Percentiles rank a stretch among this genome's conserved stretches.
Conservation (phyloP, 2,797 vertebrate genomes). For the Rhinophrynus dorsalis region DNA sequence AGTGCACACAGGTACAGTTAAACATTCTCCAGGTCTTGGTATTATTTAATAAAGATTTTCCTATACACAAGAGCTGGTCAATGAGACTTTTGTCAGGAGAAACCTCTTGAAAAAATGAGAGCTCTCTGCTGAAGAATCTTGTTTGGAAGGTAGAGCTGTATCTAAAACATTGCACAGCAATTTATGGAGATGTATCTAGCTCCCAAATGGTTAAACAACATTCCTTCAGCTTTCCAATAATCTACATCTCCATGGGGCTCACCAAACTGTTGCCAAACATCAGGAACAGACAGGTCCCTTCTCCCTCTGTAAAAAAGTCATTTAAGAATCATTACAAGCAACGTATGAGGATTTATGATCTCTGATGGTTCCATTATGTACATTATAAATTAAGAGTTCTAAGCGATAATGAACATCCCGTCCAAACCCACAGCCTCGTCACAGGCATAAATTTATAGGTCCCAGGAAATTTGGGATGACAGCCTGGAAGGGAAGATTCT, state of each 20-base stretch:
- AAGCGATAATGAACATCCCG: conserved; percentile 32
- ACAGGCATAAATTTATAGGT: conserved; percentile 3
- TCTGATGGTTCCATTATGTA: conserved; percentile 13
- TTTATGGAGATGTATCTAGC: no score
- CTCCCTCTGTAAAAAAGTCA: conserved; percentile 18
- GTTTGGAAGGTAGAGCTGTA: no score
- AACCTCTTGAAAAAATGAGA: no score
- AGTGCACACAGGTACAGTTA: no score
- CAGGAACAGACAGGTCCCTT: conserved; percentile 25
- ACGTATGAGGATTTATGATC: conserved; percentile 15
- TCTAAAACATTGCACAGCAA: no score
- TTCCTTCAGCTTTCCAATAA: neutral
- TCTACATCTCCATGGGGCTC: neutral
- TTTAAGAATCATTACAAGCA: conserved; percentile 35
- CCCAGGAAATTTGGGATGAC: conserved; percentile 1
- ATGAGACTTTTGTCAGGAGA: no score
- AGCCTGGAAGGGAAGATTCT: neutral
- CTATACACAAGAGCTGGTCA: no score
- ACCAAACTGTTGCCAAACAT: neutral
- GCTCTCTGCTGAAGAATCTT: no score
- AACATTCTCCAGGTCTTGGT: no score
- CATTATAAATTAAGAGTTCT: conserved; percentile 27
- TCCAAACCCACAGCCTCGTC: conserved; percentile 29
- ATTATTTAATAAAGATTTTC: no score
- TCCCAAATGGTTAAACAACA: no score